A percentile compares a stretch with the other conserved stretches of the same genome.
phyloP scores from a whole-genome alignment of 2,113 vertebrate species.

The Ahaetulla prasina region DNA sequence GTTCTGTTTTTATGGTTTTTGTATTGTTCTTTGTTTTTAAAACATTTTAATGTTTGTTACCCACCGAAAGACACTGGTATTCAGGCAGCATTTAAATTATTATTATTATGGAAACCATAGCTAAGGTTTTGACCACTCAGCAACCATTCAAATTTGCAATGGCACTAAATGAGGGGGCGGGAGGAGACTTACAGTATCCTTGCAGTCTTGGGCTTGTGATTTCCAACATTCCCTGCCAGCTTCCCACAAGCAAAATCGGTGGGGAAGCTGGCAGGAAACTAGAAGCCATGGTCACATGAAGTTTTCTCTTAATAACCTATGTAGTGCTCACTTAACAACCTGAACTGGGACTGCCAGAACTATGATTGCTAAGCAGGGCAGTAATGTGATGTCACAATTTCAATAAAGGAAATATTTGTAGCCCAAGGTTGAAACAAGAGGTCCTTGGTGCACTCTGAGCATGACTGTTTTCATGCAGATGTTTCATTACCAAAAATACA shows the following conservation, averaged over 20 bases:
- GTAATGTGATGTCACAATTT: neutral
- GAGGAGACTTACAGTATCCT: neutral
- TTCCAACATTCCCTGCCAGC: neutral
- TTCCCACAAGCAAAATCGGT: neutral
- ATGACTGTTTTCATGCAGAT: neutral
- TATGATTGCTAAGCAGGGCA: neutral
- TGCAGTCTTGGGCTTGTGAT: neutral
- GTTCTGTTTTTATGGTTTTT: neutral
- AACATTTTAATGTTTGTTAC: neutral
- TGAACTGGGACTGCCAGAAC: neutral
- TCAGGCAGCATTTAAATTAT: neutral
- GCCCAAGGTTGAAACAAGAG: neutral
- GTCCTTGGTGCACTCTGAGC: neutral
- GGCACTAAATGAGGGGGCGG: neutral
- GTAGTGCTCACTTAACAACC: neutral
- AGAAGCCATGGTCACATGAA: neutral
- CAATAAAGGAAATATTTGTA: neutral
- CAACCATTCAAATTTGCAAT: neutral
- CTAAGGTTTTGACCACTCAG: neutral
- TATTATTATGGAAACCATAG: neutral
- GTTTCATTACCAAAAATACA: neutral
- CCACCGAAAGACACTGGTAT: neutral
- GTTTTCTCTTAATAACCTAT: neutral
- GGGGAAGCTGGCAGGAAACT: neutral
- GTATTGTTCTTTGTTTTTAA: neutral